phyloP scores from a whole-genome alignment of 2,113 vertebrate species.

The Damaliscus lunatus region DNA sequence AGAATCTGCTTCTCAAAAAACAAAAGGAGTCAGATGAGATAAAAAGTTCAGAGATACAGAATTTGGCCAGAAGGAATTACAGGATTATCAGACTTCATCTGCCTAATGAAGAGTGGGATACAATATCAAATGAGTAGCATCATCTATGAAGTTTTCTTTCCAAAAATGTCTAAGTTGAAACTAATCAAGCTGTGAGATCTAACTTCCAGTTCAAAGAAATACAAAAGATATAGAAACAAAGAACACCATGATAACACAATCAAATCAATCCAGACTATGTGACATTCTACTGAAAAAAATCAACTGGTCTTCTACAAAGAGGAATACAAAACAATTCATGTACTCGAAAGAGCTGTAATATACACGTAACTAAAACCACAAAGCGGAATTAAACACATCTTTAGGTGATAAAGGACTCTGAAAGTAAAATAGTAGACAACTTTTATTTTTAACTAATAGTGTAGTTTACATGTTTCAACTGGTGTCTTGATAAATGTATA shows the following conservation, averaged over 20 bases:
- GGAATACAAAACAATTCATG: not conserved
- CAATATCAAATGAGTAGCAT: not conserved
- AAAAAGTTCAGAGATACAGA: not conserved
- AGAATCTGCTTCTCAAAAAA: not conserved
- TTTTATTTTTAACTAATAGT: slow-evolving; percentile 22
- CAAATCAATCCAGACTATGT: not conserved
- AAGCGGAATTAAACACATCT: not conserved
- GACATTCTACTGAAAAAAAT: not conserved
- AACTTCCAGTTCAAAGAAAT: not conserved
- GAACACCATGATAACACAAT: not conserved
- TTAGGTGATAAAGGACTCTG: not conserved
- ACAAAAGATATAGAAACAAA: not conserved
- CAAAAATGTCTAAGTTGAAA: not conserved
- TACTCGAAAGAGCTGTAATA: not conserved
- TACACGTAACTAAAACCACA: not conserved
- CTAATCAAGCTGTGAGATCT: not conserved
- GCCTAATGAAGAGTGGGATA: not conserved
- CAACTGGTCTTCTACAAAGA: not conserved
- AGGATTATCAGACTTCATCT: not conserved
- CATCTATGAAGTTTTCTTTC: not conserved
- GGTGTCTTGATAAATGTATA: not conserved
- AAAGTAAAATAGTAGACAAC: not conserved
- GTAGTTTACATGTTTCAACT: not conserved
- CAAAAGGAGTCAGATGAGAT: not conserved
- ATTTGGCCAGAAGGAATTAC: not conserved